A percentile compares a stretch with the other conserved stretches of the same genome.
phyloP scores from a whole-genome alignment of 2,113 vertebrate species.

The Vicugna pacos region DNA sequence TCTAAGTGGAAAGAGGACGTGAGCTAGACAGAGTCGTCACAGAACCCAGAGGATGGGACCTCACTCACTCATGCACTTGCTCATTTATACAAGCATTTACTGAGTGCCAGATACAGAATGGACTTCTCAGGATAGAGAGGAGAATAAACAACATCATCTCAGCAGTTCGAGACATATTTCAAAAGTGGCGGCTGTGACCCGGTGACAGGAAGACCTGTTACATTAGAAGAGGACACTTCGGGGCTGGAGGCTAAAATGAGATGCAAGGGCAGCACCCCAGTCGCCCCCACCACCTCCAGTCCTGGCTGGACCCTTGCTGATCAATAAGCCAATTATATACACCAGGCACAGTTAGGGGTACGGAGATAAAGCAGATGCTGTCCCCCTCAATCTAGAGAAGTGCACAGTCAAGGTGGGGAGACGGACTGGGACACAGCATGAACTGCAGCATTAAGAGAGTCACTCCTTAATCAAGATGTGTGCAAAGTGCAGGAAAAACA shows the following conservation, averaged over 20 bases:
- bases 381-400: neutral
- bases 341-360: neutral
- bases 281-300: too few species aligned
- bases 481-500: too few species aligned
- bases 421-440: neutral
- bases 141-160: neutral
- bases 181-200: neutral
- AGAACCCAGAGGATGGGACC: neutral
- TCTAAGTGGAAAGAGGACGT: neutral
- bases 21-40: constrained; percentile 60
- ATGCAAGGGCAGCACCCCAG: neutral
- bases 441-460: neutral
- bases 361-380: neutral
- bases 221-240: neutral
- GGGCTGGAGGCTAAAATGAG: neutral
- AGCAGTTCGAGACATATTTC: neutral
- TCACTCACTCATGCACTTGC: neutral
- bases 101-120: neutral
- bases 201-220: neutral
- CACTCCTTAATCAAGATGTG: neutral
- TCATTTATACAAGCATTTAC: neutral
- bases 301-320: neutral
- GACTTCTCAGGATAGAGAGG: neutral
- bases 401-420: neutral
- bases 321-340: neutral